Conservation (phyloP, 2,113 vertebrate species). For the Neopipo cinnamomea region DNA sequence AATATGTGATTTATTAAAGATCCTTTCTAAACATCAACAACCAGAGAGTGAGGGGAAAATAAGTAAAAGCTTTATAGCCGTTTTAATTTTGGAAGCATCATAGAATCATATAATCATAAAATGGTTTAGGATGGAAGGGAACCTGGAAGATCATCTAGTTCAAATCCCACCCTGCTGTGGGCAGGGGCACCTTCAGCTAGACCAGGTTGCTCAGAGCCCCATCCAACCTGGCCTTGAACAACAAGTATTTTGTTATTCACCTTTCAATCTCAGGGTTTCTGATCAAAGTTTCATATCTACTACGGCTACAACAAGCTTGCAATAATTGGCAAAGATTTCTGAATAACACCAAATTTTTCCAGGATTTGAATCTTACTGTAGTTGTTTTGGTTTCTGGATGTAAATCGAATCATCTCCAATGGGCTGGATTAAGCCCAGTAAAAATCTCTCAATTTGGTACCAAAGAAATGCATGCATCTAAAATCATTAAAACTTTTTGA, state of each 20-base stretch:
- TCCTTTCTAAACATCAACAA: neutral
- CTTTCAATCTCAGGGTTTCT: neutral
- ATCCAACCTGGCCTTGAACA: neutral
- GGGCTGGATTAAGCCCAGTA: neutral
- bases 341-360: neutral
- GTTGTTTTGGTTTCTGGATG: neutral
- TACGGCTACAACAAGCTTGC: neutral
- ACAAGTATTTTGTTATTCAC: neutral
- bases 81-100: neutral
- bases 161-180: neutral
- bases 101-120: accelerated
- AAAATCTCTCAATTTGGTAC: neutral
- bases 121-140: neutral
- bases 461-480: neutral
- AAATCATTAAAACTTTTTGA: neutral
- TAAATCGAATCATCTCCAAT: neutral
- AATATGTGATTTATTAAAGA: neutral
- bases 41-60: neutral
- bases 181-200: neutral
- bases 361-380: neutral
- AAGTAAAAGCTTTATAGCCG: neutral
- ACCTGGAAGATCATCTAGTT: neutral
- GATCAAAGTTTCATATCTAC: neutral
- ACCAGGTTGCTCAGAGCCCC: neutral
- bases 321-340: neutral